Conservation (phyloP, 2,888 invertebrate species). For the Asteroscopus sphinx region DNA sequence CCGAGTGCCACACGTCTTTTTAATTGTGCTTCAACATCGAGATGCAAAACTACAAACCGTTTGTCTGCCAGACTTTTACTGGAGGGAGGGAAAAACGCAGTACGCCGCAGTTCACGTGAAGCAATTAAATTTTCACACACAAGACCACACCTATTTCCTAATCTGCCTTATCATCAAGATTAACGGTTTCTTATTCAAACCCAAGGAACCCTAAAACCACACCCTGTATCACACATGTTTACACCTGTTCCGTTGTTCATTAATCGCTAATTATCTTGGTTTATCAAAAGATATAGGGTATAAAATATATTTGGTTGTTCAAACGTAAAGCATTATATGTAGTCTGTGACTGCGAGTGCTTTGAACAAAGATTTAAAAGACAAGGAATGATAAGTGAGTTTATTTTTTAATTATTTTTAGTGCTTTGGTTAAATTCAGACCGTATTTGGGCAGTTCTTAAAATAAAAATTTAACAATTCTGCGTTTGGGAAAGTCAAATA, state of each 20-base stretch:
- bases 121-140: too few species aligned
- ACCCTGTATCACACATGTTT: slow-evolving; percentile 24
- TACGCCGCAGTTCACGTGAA: too few species aligned
- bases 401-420: not conserved
- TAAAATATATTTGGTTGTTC: slow-evolving; percentile 26
- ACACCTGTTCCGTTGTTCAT: slow-evolving; percentile 6
- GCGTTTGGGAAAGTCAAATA: too few species aligned
- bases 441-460: too few species aligned
- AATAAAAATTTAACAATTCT: too few species aligned
- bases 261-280: slow-evolving; percentile 24
- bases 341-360: not conserved
- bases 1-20: too few species aligned
- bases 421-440: too few species aligned
- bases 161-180: not conserved
- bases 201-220: slow-evolving; percentile 8
- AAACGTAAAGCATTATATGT: not conserved
- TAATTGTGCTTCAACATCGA: too few species aligned
- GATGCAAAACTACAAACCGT: too few species aligned
- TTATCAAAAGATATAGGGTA: slow-evolving; percentile 22
- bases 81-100: too few species aligned
- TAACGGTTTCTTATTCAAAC: not conserved
- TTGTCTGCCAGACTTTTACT: too few species aligned
- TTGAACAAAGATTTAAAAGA: not conserved
- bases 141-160: too few species aligned
- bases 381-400: not conserved